Conservation (phyloP, 2,113 vertebrate genomes). For the Bufo bufo region DNA sequence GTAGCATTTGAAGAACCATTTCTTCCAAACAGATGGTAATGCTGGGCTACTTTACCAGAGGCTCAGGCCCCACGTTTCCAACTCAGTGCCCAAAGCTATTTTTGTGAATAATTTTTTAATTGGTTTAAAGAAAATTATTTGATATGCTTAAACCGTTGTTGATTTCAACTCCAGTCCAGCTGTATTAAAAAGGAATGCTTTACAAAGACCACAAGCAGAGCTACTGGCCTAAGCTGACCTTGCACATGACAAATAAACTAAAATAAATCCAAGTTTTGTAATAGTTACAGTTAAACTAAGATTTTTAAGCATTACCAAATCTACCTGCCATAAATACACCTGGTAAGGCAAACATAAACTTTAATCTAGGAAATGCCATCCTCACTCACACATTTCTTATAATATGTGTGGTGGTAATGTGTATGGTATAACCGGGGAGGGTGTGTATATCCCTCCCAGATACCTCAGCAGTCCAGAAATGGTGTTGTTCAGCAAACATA, state of each 20-base stretch:
- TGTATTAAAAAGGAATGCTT: neutral
- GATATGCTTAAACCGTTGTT: conserved; percentile 15
- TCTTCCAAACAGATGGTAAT: conserved; percentile 22
- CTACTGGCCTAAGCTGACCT: neutral
- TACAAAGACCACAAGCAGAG: neutral
- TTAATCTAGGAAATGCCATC: neutral
- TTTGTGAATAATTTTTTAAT: conserved; percentile 31
- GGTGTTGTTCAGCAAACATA: too few relatives aligned
- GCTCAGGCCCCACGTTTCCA: neutral
- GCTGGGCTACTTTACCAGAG: conserved; percentile 11
- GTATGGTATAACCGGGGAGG: too few relatives aligned
- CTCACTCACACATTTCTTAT: too few relatives aligned
- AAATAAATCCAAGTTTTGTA: neutral
- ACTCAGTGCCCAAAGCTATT: neutral
- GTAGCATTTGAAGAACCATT: conserved; percentile 11
- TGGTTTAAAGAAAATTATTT: conserved; percentile 10
- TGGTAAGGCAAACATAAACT: neutral
- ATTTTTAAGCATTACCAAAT: neutral
- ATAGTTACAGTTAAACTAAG: neutral
- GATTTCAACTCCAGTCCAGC: conserved; percentile 3
- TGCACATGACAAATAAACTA: neutral
- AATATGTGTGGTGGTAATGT: too few relatives aligned
- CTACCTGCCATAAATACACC: neutral
- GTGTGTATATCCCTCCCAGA: too few relatives aligned
- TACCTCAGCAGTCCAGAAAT: too few relatives aligned